phyloP scores from a whole-genome alignment of 1,140 invertebrate genomes.

The Pseudomyrmex pallidus region DNA sequence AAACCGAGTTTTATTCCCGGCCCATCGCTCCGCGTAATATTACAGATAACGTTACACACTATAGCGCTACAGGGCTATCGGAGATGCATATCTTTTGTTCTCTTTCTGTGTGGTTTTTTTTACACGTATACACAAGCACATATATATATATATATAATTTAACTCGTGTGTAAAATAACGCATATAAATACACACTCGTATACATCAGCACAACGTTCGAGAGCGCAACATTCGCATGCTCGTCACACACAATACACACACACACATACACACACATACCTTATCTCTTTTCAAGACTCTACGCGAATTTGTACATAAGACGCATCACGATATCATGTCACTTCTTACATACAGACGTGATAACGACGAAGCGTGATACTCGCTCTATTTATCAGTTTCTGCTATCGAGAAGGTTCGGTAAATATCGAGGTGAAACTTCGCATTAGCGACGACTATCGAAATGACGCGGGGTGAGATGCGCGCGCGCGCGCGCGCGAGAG shows the following conservation, averaged over 20 bases:
- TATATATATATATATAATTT: constrained; percentile 62
- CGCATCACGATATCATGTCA: constrained; percentile 64
- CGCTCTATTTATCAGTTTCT: constrained; percentile 55
- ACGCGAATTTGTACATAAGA: constrained; percentile 70
- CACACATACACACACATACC: constrained; percentile 19
- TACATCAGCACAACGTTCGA: constrained; percentile 15
- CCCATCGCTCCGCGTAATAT: constrained; percentile 64
- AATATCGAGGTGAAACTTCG: constrained; percentile 51
- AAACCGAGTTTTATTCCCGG: constrained; percentile 55
- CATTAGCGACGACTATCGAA: constrained; percentile 53
- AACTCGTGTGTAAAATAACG: constrained; percentile 42
- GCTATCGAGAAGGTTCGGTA: constrained; percentile 46
- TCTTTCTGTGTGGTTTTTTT: constrained; percentile 41
- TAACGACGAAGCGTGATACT: constrained; percentile 56
- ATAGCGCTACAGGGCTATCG: constrained; percentile 62
- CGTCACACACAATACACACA: constrained; percentile 7
- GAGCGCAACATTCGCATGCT: constrained; percentile 9
- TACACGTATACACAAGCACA: constrained; percentile 68
- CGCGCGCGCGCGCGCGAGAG: background rate
- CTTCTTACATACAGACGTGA: constrained; percentile 50
- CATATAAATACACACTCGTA: constrained; percentile 19
- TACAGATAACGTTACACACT: constrained; percentile 73
- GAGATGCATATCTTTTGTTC: constrained; percentile 56
- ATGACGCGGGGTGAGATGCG: constrained; percentile 23
- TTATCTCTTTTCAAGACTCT: constrained; percentile 55